Base-by-base conservation (phyloP, 1,140 invertebrate genomes). In the Sinonovacula constricta region DNA sequence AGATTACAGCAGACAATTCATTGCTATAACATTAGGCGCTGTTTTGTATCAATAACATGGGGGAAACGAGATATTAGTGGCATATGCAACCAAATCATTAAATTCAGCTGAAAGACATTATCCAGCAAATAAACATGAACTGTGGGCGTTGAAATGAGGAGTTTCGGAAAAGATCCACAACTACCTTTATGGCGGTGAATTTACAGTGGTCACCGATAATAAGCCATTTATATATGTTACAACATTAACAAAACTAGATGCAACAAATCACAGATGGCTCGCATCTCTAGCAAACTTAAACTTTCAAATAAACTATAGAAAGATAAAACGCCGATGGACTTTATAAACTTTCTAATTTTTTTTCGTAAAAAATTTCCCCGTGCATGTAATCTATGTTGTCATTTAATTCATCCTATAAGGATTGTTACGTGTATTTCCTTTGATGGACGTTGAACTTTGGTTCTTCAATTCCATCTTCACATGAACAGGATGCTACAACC, bases 231-330 rank as follows among this genome's bases (percentile, higher is more conserved):
- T 2, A 67, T 39, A 2, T 3, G 57, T 60, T 12, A 67, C 14
- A 12, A 67, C 65, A 2, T 49, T 39, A n/a, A 24, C 65, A 10
- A 67, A 67, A 67, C 65, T 67, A 22, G 65, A 67, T 33, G 65
- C 65, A 18, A 67, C 65, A n/a, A 24, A 22, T 4, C 49, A 68
- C 3, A 7, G 66, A 22, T 68, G 66, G 66, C 15, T 53, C 4
- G 66, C 66, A 24, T 2, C 66, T 28, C 30, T 54, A 18, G 30
- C 51, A 3, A 53, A 53, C 30, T 5, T 5, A 4, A 68, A n/a
- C n/a, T n/a, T n/a, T 68, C 7, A 28, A 3, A 18, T 68, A 54
- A 26, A 68, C 10, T n/a, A 18, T n/a, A 22, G 66, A 49, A 3
- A 63, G 31, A 31, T 30, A 26, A 12, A 67, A 51, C 22, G 65